phyloP scores from a whole-genome alignment of 2,888 invertebrate genomes.

The Phaedon cochleariae region DNA sequence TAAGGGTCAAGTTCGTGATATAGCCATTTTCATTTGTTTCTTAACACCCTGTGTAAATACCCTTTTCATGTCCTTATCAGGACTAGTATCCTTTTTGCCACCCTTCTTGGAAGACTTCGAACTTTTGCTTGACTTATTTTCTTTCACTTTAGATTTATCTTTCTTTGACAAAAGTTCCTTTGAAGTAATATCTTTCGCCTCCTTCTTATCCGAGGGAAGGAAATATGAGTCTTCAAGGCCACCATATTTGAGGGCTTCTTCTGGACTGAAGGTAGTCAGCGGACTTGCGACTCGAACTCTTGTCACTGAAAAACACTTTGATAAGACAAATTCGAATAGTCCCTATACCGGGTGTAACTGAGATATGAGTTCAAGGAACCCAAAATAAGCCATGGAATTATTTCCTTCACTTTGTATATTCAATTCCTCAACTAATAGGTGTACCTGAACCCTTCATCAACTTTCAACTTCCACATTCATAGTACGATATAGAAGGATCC shows the following conservation, averaged over 20 bases:
- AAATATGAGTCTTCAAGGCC: conserved; percentile 56
- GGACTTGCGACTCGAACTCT: conserved; percentile 53
- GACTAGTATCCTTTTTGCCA: conserved; percentile 4
- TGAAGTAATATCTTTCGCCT: conserved; percentile 20
- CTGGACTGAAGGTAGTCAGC: conserved; percentile 51
- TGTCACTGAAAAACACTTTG: conserved; percentile 43
- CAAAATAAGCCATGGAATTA: no score
- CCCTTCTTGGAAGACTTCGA: conserved; percentile 25
- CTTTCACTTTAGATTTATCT: conserved; percentile 15
- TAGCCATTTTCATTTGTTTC: no score
- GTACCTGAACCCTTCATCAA: no score
- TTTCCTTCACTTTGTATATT: no score
- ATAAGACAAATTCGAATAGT: no score
- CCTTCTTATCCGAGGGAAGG: conserved; percentile 46
- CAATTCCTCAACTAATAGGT: no score
- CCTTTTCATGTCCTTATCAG: conserved; percentile 13
- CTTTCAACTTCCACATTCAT: no score
- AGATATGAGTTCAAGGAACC: no score
- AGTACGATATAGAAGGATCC: no score
- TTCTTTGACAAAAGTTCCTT: conserved; percentile 21
- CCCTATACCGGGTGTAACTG: no score
- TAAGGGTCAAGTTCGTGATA: no score
- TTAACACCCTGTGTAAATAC: no score
- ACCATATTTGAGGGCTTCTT: conserved; percentile 51
- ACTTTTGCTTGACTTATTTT: conserved; percentile 18